Evolutionary conservation across 2,888 invertebrate species (phyloP).

Genomic region (Pterobdella sp.): DNA sequence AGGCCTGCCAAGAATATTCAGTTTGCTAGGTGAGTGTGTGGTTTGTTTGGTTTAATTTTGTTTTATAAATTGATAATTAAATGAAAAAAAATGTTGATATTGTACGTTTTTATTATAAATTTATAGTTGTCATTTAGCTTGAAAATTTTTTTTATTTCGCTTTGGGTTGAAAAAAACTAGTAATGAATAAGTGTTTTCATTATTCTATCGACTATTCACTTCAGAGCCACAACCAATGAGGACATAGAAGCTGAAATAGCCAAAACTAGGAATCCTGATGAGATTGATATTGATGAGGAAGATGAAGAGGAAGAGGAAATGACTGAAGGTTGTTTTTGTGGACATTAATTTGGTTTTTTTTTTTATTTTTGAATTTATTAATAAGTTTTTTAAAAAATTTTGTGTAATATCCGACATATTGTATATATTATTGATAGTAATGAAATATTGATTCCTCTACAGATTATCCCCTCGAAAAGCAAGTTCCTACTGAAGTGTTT

Average conservation of each 20-base stretch:
- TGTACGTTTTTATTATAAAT: background rate
- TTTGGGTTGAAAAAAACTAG: background rate
- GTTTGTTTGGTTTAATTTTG: background rate
- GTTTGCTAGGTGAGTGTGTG: slow-evolving; percentile 19
- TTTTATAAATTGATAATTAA: background rate
- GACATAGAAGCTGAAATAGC: slow-evolving; percentile 48
- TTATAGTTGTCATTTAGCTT: background rate
- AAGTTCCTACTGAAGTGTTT: slow-evolving; percentile 84
- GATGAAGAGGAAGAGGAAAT: slow-evolving; percentile 48
- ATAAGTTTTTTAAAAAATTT: background rate
- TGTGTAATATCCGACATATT: no score
- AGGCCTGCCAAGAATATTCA: background rate
- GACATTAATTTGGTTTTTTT: background rate
- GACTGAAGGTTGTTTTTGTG: slow-evolving; percentile 40
- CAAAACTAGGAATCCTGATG: slow-evolving; percentile 49
- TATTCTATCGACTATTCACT: background rate
- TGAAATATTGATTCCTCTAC: slow-evolving; percentile 32
- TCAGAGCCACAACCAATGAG: slow-evolving; percentile 46
- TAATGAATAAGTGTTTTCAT: background rate
- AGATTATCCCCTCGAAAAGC: slow-evolving; percentile 58
- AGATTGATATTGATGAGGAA: slow-evolving; percentile 50
- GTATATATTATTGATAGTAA: background rate
- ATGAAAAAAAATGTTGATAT: background rate
- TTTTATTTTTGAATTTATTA: background rate
- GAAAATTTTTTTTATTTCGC: background rate